Conservation (phyloP, 2,888 invertebrate species). For the Marasmarcha lunaedactyla region DNA sequence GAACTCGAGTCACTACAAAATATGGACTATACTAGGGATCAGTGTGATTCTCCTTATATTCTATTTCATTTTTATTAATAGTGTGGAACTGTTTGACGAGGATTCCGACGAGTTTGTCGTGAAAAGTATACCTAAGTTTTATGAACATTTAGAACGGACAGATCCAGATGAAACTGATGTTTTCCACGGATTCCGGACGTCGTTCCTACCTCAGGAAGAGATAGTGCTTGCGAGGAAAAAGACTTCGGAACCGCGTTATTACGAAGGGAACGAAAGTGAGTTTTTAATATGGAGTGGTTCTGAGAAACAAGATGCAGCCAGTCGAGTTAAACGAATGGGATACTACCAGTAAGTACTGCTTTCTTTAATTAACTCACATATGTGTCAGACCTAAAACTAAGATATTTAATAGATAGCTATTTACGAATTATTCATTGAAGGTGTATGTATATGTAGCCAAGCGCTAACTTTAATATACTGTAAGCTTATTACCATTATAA, state of each 20-base stretch:
- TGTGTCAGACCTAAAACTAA: too few species aligned
- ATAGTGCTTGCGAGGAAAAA: slow-evolving; percentile 38
- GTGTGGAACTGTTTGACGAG: slow-evolving; percentile 35
- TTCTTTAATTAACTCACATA: too few species aligned
- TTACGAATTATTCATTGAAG: too few species aligned
- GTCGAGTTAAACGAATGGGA: slow-evolving; percentile 46
- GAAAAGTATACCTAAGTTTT: slow-evolving; percentile 43
- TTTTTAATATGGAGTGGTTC: slow-evolving; percentile 32
- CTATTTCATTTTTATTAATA: slow-evolving; percentile 33
- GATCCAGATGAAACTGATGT: slow-evolving; percentile 71
- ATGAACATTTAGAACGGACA: slow-evolving; percentile 40
- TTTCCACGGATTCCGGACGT: slow-evolving; percentile 73
- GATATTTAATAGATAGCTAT: too few species aligned
- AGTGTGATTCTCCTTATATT: slow-evolving; percentile 24
- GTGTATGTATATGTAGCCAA: too few species aligned
- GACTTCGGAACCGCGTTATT: background rate
- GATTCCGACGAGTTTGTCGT: slow-evolving; percentile 43
- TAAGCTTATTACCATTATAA: too few species aligned
- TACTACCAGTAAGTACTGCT: slow-evolving; percentile 38
- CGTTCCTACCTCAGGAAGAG: slow-evolving; percentile 70
- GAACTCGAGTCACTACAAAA: slow-evolving; percentile 35
- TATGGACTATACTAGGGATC: slow-evolving; percentile 27
- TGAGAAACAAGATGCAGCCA: slow-evolving; percentile 23
- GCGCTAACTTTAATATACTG: too few species aligned
- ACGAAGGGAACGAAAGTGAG: slow-evolving; percentile 22